Percentiles rank a stretch among this genome's conserved stretches.
Conservation (phyloP, 2,113 vertebrate species). For the Hippocampus guttulatus region DNA sequence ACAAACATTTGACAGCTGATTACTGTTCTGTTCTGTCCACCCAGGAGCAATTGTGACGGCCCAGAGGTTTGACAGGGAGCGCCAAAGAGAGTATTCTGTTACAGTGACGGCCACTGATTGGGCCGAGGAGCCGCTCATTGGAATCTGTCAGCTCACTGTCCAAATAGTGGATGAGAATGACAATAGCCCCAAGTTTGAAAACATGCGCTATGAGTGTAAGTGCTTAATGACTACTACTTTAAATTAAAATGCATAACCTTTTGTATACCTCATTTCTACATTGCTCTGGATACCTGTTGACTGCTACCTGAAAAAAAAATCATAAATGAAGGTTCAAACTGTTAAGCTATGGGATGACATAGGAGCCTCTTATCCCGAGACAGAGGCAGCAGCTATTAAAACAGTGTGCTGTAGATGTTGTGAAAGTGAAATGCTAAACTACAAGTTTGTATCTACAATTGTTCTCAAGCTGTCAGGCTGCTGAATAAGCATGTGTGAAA, state of each 20-base stretch:
- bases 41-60: slow-evolving; percentile 80
- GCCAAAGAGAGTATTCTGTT: slow-evolving; percentile 83
- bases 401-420: no score
- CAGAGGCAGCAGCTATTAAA: neutral
- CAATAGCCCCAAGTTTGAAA: slow-evolving; percentile 89
- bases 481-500: no score
- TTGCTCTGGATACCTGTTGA: neutral
- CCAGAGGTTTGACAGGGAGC: slow-evolving; percentile 83
- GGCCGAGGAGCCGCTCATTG: slow-evolving; percentile 82
- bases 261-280: neutral
- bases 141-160: slow-evolving; percentile 84
- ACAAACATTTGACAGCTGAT: slow-evolving; percentile 14
- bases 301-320: neutral
- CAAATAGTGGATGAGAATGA: slow-evolving; percentile 87
- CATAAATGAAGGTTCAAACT: neutral
- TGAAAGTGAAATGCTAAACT: no score
- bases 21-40: slow-evolving; percentile 21
- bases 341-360: neutral
- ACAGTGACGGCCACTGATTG: slow-evolving; percentile 87
- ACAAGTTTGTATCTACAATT: no score
- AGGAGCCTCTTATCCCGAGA: neutral
- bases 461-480: no score
- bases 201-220: slow-evolving; percentile 87
- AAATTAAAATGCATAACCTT: neutral
- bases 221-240: slow-evolving; percentile 11